A percentile compares a stretch with the other conserved stretches of the same genome.
These are phyloP conservation scores for Sebastes paucispinis DNA, from an alignment of 2,797 vertebrate species.

Conservation along the genomic window DNA sequence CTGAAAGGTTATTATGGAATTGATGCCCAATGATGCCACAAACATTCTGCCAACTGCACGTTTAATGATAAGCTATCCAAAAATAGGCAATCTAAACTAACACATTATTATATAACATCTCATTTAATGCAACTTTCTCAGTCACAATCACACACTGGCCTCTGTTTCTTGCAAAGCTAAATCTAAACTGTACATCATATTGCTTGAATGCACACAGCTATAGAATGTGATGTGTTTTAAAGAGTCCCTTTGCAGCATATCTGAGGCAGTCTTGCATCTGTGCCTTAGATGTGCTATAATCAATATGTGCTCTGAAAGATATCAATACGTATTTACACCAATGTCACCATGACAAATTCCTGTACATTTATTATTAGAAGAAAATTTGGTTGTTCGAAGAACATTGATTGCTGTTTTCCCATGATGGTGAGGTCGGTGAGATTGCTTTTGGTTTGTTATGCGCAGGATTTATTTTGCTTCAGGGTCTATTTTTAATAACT, in stretches of 20 bases:
- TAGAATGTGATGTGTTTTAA: neutral
- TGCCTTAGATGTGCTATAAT: neutral
- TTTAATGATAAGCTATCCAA: neutral
- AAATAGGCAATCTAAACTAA: neutral
- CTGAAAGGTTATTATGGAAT: too few relatives aligned
- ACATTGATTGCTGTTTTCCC: conserved; percentile 17
- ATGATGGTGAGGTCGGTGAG: neutral
- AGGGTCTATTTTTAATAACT: conserved; percentile 29
- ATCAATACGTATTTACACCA: conserved; percentile 6
- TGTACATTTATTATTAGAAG: conserved; percentile 7
- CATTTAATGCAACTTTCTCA: neutral
- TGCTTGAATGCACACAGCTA: neutral
- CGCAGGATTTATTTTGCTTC: conserved; percentile 22
- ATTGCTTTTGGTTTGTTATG: conserved; percentile 29
- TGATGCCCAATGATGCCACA: too few relatives aligned
- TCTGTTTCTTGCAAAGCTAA: neutral
- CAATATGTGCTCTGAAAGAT: neutral
- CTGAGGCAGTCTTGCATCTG: neutral
- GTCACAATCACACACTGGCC: neutral
- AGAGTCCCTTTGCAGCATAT: neutral
- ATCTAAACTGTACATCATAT: neutral
- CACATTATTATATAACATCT: neutral
- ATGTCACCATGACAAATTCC: conserved; percentile 3
- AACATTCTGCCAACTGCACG: too few relatives aligned
- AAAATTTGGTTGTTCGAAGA: conserved; percentile 12